Conservation (phyloP, 2,797 vertebrate genomes). For the Silurus lanzhouensis region DNA sequence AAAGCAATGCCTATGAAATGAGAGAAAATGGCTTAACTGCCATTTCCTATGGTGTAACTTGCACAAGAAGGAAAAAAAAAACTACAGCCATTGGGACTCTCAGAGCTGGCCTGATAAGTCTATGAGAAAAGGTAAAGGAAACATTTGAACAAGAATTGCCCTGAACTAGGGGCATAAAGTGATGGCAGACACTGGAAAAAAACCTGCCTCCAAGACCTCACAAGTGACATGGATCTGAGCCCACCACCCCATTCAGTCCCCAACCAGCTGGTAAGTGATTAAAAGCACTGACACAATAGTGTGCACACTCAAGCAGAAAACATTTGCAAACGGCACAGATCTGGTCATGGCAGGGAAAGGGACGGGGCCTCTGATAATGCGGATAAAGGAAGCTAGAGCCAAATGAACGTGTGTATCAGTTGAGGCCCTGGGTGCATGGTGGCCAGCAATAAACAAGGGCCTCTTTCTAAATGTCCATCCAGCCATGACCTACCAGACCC, state of each 20-base stretch:
- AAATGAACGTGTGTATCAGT: constrained; percentile 55
- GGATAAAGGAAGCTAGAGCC: constrained; percentile 58
- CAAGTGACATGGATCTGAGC: constrained; percentile 94
- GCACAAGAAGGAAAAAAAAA: constrained; percentile 46
- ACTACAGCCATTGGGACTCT: not conserved
- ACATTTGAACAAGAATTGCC: constrained; percentile 68
- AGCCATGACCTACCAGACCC: constrained; percentile 73
- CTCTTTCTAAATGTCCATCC: constrained; percentile 73
- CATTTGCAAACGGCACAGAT: constrained; percentile 72
- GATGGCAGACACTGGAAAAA: constrained; percentile 72
- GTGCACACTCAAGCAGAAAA: constrained; percentile 83
- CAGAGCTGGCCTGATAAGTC: constrained; percentile 14
- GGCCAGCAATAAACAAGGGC: constrained; percentile 74
- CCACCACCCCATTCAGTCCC: constrained; percentile 88
- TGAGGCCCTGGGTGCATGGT: constrained; percentile 63
- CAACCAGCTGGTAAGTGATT: constrained; percentile 97
- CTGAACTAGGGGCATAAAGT: constrained; percentile 48
- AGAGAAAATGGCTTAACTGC: constrained; percentile 48
- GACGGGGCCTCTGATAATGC: constrained; percentile 55
- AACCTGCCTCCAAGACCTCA: constrained; percentile 92
- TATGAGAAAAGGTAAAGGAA: constrained; percentile 15
- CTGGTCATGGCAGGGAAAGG: constrained; percentile 60
- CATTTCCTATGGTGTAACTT: constrained; percentile 55
- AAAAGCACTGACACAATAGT: constrained; percentile 83
- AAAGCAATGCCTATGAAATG: constrained; percentile 42